Conservation (phyloP, 1,140 invertebrate genomes). For the Nasonia longicornis region DNA sequence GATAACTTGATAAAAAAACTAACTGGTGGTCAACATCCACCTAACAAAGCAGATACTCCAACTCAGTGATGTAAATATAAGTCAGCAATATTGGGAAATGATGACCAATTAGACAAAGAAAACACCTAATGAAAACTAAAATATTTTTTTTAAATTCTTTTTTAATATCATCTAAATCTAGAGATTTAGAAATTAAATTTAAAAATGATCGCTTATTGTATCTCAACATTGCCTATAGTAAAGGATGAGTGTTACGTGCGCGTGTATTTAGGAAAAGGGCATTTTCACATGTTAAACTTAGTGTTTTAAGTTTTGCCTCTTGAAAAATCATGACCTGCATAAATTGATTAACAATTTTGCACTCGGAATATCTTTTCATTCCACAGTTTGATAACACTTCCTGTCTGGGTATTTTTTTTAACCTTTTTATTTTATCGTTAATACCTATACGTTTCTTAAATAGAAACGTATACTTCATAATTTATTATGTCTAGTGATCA, state of each 20-base stretch:
- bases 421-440: background rate
- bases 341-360: background rate
- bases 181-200: background rate
- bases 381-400: background rate
- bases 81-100: background rate
- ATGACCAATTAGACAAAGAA: background rate
- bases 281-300: background rate
- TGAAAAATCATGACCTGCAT: background rate
- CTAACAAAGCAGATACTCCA: slow-evolving; percentile 12
- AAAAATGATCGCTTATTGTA: background rate
- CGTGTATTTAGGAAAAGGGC: background rate
- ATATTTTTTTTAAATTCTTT: background rate
- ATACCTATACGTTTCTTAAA: background rate
- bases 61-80: slow-evolving; percentile 9
- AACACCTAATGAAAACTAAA: background rate
- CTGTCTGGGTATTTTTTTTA: background rate
- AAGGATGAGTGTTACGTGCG: background rate
- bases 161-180: background rate
- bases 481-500: background rate
- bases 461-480: background rate
- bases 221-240: background rate
- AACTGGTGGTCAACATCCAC: slow-evolving; percentile 53
- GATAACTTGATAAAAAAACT: slow-evolving; percentile 85
- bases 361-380: background rate
- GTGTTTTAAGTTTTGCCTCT: background rate